These are phyloP conservation scores for Pseudorasbora parva DNA, from an alignment of 2,113 vertebrate genomes.

Conservation along the genomic window DNA sequence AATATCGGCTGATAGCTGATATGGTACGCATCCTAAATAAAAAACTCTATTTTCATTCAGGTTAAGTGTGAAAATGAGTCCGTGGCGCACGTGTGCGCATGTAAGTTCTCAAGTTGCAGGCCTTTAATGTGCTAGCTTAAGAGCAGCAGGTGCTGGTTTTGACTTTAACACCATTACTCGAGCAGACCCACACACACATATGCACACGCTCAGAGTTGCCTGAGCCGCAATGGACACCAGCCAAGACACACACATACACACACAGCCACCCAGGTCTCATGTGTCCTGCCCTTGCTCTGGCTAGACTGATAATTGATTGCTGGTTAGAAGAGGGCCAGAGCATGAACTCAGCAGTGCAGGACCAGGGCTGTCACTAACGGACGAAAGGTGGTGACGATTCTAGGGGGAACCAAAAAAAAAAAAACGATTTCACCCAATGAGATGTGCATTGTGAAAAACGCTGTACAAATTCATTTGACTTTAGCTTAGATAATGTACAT, in stretches of 20 bases:
- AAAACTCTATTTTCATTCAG: not conserved
- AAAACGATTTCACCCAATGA: no score
- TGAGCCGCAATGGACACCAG: conserved; percentile 21
- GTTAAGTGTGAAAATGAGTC: not conserved
- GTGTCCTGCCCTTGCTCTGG: conserved; percentile 43
- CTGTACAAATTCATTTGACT: not conserved
- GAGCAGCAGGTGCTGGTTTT: conserved; percentile 47
- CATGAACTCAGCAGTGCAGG: conserved; percentile 11
- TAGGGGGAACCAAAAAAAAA: no score
- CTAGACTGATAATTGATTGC: conserved; percentile 59
- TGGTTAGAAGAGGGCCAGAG: conserved; percentile 27
- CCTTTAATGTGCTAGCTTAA: conserved; percentile 16
- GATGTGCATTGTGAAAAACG: not conserved
- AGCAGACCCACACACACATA: conserved; percentile 10
- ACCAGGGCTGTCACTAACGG: no score
- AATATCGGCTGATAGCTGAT: not conserved
- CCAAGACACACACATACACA: conserved; percentile 13
- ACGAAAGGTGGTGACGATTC: no score
- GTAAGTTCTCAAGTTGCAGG: conserved; percentile 7
- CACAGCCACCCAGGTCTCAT: conserved; percentile 15
- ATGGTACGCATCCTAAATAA: not conserved
- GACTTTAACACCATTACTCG: conserved; percentile 8
- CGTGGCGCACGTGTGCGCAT: conserved; percentile 16
- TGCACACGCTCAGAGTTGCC: conserved; percentile 17
- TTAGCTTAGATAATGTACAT: not conserved